Evolutionary conservation across 2,888 invertebrate genomes (phyloP), one percentile per base, ranked within the genome.

Genomic region (Aleiodes alternator): DNA sequence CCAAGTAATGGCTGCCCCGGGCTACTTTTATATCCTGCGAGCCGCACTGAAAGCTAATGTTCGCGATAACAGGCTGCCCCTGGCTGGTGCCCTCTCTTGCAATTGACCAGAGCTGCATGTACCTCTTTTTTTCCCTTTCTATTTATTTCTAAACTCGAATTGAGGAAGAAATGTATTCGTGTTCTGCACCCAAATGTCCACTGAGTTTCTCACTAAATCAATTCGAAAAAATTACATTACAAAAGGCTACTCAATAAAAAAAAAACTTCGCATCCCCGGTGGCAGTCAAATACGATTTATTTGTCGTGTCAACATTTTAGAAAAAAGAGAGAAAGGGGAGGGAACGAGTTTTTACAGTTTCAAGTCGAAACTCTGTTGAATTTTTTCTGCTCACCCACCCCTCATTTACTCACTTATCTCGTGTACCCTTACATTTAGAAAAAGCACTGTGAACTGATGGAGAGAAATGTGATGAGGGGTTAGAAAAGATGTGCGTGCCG

Each of bases 271-370:
- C 71, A 64, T 16, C 70, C 75, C 64, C 55, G 14, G 64, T 43
- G 50, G 43, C 31, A 71, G 71, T 76, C 82, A 82, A 83, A 84
- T 82, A 82, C 85, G 85, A 87, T 88, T 87, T 88, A 88, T 88
- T 88, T 87, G 86, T 85, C 84, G 83, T 87, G 88, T 87, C 87
- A 87, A 87, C 88, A 87, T 86, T 87, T 87, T 86, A 86, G 82
- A 77, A 75, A 78, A 73, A 76, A 64, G 34, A 34, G 34, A 76
- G 75, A 77, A 23, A 79, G 77, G 69, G 72, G 72, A 71, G 70
- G 71, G 71, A 74, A 69, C 48, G 61, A 57, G 75, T 74, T 81
- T 80, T 80, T 81, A 8, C 79, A 82, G 80, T 83, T 84, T 82
- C 80, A 81, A 84, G 82, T 83, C 79, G 80, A 53, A 53, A 66